Percentiles rank a stretch among this genome's conserved stretches.
phyloP scores from a whole-genome alignment of 2,113 vertebrate genomes.

The Dendrocopos noguchii region DNA sequence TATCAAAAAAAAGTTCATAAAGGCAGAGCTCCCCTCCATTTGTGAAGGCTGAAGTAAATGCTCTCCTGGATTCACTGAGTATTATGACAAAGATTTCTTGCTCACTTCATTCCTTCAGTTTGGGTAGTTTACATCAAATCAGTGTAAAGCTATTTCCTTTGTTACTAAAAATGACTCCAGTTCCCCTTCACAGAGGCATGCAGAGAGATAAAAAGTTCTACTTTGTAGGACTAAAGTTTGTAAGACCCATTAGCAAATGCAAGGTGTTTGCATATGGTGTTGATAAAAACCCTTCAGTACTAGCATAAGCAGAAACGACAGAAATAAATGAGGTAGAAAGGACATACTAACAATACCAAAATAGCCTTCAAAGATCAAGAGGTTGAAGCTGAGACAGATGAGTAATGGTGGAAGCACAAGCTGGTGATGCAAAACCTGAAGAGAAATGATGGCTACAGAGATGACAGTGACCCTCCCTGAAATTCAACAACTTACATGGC shows the following conservation, averaged over 20 bases:
- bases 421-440: neutral
- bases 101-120: neutral
- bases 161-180: neutral
- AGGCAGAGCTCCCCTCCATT: neutral
- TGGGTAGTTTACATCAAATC: neutral
- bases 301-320: neutral
- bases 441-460: neutral
- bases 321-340: conserved; percentile 13
- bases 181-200: neutral
- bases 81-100: neutral
- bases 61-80: neutral
- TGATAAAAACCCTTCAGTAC: neutral
- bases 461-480: neutral
- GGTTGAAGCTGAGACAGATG: neutral
- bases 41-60: neutral
- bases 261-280: neutral
- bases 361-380: conserved; percentile 13
- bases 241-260: neutral
- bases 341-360: neutral
- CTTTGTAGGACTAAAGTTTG: neutral
- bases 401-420: neutral
- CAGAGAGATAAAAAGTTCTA: neutral
- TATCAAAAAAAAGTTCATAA: neutral
- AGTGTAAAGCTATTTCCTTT: neutral
- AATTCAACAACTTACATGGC: neutral